These are phyloP conservation scores for Drosophila pectinifera DNA, from an alignment of 1,140 invertebrate species.

Conservation along the genomic window DNA sequence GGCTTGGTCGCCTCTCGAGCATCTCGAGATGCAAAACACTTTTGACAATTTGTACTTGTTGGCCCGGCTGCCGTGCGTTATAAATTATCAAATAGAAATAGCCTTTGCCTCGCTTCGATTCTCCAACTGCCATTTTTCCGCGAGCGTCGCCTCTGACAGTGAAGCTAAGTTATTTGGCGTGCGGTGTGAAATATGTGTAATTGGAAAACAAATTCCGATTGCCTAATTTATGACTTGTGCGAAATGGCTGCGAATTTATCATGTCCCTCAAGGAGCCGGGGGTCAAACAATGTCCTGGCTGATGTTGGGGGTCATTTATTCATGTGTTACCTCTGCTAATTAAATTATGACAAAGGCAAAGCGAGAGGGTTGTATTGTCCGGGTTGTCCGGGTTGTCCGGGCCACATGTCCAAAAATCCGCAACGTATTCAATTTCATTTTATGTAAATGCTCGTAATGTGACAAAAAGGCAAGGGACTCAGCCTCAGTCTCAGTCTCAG, in stretches of 20 bases:
- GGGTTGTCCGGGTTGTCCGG: slow-evolving; percentile 24
- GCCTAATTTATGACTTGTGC: slow-evolving; percentile 76
- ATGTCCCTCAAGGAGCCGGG: slow-evolving; percentile 42
- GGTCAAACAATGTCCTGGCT: slow-evolving; percentile 28
- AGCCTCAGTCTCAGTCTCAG: background rate
- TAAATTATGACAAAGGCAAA: slow-evolving; percentile 69
- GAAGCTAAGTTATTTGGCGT: slow-evolving; percentile 65
- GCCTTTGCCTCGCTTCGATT: slow-evolving; percentile 60
- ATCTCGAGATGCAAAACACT: slow-evolving; percentile 69
- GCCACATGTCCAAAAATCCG: slow-evolving; percentile 68
- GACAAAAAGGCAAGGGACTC: slow-evolving; percentile 60
- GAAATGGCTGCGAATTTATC: slow-evolving; percentile 67
- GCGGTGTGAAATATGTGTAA: slow-evolving; percentile 83
- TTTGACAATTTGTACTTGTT: slow-evolving; percentile 84
- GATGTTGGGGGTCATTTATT: slow-evolving; percentile 26
- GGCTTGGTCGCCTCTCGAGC: slow-evolving; percentile 39
- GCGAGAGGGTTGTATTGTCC: slow-evolving; percentile 32
- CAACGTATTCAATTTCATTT: slow-evolving; percentile 80
- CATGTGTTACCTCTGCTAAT: slow-evolving; percentile 69
- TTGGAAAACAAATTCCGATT: slow-evolving; percentile 81
- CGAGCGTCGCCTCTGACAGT: slow-evolving; percentile 33
- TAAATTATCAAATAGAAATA: slow-evolving; percentile 84
- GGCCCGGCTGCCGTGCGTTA: slow-evolving; percentile 68
- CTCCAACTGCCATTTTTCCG: slow-evolving; percentile 30
- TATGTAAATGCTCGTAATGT: slow-evolving; percentile 80